Base-by-base conservation (phyloP, 2,888 invertebrate genomes). In the Acanthoscelides obtectus region DNA sequence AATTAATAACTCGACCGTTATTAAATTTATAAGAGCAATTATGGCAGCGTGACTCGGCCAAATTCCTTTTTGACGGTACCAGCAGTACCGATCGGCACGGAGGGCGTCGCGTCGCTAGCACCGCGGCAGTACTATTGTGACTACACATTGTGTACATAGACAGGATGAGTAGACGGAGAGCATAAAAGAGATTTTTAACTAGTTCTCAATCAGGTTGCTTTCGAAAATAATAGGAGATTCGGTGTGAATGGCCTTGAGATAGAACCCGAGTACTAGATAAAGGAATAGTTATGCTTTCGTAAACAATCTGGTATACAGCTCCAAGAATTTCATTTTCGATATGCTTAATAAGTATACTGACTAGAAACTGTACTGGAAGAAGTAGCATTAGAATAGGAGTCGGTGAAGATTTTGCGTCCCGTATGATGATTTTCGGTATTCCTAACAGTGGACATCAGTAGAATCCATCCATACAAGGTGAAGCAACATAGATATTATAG, bases 11-110 rank as follows among this genome's bases (percentile, higher is more conserved):
- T 72, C 71, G 71, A 68, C 71, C 69, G 72, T 72, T 72, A 72
- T 72, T 72, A 72, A 72, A 72, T 72, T 72, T 72, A 72, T 72
- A 72, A 71, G 63, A 70, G 70, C 70, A 72, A 72, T 72, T 72
- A 72, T 63, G 66, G 25, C 66, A 72, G 68, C 66, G 71, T 72
- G 72, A 72, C 72, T 45, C 45, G 45, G 12, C 45, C 12, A 17
- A 45, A 45, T 45, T 45, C 45, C 70, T 22, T 69, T 68, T 68
- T 68, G 45, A 45, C 21, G 27, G 45, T 20, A 22, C 45, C 12
- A 8, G 25, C 25, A 17, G 45, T 45, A 45, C 45, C 45, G 12
- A 45, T 6, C 45, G 45, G 45, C 6, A 17, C 45, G 45, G 45
- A 45, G 45, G 45, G 45, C 45, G 45, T 45, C 45, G 45, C 45